phyloP scores from a whole-genome alignment of 2,888 invertebrate species.

The Andricus curvator region DNA sequence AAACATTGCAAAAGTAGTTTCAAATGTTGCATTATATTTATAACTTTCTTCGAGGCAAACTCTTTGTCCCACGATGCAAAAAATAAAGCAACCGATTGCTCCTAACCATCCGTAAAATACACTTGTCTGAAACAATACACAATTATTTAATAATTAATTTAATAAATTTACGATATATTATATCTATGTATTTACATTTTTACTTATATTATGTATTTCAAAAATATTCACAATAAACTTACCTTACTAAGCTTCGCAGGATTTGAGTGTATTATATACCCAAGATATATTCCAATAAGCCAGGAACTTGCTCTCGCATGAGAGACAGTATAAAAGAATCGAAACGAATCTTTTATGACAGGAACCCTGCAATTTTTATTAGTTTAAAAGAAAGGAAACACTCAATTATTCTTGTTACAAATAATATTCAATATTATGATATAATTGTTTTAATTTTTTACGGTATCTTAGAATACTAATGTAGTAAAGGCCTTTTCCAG shows the following conservation, averaged over 20 bases:
- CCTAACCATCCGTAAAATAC: constrained; percentile 57
- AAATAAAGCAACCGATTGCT: constrained; percentile 50
- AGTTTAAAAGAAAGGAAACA: neutral
- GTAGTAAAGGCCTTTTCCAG: too few relatives aligned
- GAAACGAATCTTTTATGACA: constrained; percentile 1
- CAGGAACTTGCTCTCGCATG: constrained; percentile 53
- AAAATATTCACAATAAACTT: constrained; percentile 48
- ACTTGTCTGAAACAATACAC: constrained; percentile 41
- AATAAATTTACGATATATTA: neutral
- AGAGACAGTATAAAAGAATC: constrained; percentile 50
- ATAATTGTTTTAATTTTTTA: too few relatives aligned
- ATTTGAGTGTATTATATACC: constrained; percentile 48
- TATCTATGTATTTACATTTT: neutral
- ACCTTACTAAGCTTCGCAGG: constrained; percentile 68
- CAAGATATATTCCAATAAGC: constrained; percentile 54
- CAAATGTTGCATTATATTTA: constrained; percentile 70
- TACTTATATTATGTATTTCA: neutral
- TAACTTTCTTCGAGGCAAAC: constrained; percentile 69
- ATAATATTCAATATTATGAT: too few relatives aligned
- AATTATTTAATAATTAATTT: neutral
- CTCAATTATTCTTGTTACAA: neutral
- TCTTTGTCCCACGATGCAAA: constrained; percentile 56
- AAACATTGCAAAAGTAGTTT: constrained; percentile 76
- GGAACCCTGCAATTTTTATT: neutral
- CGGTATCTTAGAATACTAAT: too few relatives aligned